These are phyloP conservation scores for Cryptotis parvus DNA, from an alignment of 2,113 vertebrate species.

Conservation along the genomic window DNA sequence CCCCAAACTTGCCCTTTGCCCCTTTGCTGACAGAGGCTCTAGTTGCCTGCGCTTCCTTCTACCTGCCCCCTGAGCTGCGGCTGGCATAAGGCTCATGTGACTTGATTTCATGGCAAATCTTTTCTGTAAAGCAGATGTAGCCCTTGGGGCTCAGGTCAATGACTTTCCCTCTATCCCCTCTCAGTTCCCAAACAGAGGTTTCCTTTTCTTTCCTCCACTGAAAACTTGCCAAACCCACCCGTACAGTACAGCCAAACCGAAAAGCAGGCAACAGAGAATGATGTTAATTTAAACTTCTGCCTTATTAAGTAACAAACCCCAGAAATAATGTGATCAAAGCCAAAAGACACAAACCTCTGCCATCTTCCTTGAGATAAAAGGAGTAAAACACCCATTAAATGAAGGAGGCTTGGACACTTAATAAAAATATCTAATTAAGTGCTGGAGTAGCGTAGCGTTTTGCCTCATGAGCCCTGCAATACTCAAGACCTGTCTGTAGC, in stretches of 20 bases:
- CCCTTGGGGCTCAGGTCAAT: slow-evolving; percentile 76
- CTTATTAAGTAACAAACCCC: slow-evolving; percentile 84
- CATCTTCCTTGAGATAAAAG: slow-evolving; percentile 83
- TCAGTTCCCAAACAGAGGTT: slow-evolving; percentile 65
- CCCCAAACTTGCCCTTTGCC: neutral
- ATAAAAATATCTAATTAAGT: slow-evolving; percentile 85
- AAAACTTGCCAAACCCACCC: slow-evolving; percentile 78
- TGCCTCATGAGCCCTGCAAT: slow-evolving; percentile 46
- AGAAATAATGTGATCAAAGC: slow-evolving; percentile 84
- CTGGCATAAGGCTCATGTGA: neutral
- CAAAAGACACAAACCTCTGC: slow-evolving; percentile 85
- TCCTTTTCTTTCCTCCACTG: slow-evolving; percentile 72
- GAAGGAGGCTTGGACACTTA: slow-evolving; percentile 80
- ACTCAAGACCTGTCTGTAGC: slow-evolving; percentile 52
- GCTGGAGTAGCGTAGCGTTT: slow-evolving; percentile 76
- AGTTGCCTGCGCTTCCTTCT: neutral
- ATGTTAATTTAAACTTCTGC: slow-evolving; percentile 84
- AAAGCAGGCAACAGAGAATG: slow-evolving; percentile 76
- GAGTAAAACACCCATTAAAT: slow-evolving; percentile 79
- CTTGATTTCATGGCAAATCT: slow-evolving; percentile 40
- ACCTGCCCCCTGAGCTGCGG: slow-evolving; percentile 1
- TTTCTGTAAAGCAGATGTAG: slow-evolving; percentile 74
- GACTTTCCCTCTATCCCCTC: slow-evolving; percentile 45
- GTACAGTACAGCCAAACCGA: slow-evolving; percentile 73
- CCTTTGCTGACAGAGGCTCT: neutral